Percentiles rank a stretch among this genome's conserved stretches.
Evolutionary conservation across 2,797 vertebrate species (phyloP).

Genomic region (Thunnus albacares): DNA sequence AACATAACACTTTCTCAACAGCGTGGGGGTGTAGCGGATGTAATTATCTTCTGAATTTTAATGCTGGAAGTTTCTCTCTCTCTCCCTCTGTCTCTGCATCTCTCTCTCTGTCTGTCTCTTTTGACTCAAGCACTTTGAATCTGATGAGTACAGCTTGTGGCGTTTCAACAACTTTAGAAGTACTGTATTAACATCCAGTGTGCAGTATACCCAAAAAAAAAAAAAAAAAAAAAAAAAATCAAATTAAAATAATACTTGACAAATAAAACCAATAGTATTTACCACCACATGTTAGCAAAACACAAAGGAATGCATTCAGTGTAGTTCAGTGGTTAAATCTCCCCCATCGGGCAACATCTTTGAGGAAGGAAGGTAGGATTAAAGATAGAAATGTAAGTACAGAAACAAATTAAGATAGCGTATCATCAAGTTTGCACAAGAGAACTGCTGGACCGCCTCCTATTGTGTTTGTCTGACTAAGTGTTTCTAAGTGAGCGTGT

Average conservation of each 20-base stretch:
- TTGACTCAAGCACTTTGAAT: slow-evolving; percentile 85
- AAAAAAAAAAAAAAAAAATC: slow-evolving; percentile 28
- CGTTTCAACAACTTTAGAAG: slow-evolving; percentile 80
- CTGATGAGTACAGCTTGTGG: slow-evolving; percentile 82
- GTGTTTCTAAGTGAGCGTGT: neutral
- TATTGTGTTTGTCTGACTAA: slow-evolving; percentile 25
- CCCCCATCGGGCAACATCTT: slow-evolving; percentile 47
- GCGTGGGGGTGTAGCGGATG: slow-evolving; percentile 87
- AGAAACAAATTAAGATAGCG: slow-evolving; percentile 44
- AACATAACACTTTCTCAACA: slow-evolving; percentile 91
- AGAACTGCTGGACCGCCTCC: slow-evolving; percentile 37
- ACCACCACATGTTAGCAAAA: slow-evolving; percentile 59
- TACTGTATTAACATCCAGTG: slow-evolving; percentile 74
- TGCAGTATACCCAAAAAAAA: slow-evolving; percentile 50
- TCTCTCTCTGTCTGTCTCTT: slow-evolving; percentile 68
- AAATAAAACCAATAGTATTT: slow-evolving; percentile 65
- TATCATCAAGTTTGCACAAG: slow-evolving; percentile 24
- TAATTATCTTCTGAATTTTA: slow-evolving; percentile 92
- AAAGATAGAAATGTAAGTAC: slow-evolving; percentile 50
- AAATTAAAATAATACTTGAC: slow-evolving; percentile 66
- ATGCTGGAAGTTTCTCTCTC: slow-evolving; percentile 86
- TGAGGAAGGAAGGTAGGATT: slow-evolving; percentile 47
- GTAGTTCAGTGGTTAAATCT: slow-evolving; percentile 67
- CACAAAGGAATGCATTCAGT: slow-evolving; percentile 61
- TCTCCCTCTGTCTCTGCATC: slow-evolving; percentile 54